phyloP scores from a whole-genome alignment of 2,113 vertebrate species.

The Engystomops pustulosus region DNA sequence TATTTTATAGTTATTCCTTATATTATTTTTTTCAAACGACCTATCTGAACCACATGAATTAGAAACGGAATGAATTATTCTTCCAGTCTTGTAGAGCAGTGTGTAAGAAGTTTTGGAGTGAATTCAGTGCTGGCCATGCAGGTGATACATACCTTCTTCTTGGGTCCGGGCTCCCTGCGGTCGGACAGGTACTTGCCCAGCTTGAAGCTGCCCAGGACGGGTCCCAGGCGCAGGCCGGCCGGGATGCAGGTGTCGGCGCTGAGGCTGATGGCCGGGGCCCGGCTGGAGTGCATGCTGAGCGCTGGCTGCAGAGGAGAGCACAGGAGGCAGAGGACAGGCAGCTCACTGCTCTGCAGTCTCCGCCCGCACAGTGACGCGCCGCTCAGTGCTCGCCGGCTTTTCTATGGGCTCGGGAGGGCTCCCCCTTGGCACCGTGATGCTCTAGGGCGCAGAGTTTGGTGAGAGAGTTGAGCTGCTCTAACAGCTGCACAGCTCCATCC shows the following conservation, averaged over 20 bases:
- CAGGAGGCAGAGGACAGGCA: conserved; percentile 71
- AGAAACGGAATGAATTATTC: too few relatives aligned
- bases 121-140: too few relatives aligned
- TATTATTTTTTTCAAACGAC: too few relatives aligned
- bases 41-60: too few relatives aligned
- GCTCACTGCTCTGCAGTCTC: conserved; percentile 78
- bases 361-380: conserved; percentile 91
- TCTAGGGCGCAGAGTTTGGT: conserved; percentile 82
- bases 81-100: too few relatives aligned
- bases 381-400: conserved; percentile 85
- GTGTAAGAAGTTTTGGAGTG: too few relatives aligned
- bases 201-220: conserved; percentile 89
- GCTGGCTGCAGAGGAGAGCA: conserved; percentile 65
- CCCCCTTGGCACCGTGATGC: conserved; percentile 78
- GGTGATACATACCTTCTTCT: conserved; percentile 88
- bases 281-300: conserved; percentile 82
- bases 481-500: conserved; percentile 90
- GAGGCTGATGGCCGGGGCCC: conserved; percentile 83
- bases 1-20: too few relatives aligned
- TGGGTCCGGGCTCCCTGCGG: conserved; percentile 91
- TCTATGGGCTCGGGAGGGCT: conserved; percentile 85
- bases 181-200: conserved; percentile 96
- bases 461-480: conserved; percentile 91
- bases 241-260: conserved; percentile 92
- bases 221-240: conserved; percentile 92